Base-by-base conservation (phyloP, 2,113 vertebrate genomes). In the Laticauda colubrina region DNA sequence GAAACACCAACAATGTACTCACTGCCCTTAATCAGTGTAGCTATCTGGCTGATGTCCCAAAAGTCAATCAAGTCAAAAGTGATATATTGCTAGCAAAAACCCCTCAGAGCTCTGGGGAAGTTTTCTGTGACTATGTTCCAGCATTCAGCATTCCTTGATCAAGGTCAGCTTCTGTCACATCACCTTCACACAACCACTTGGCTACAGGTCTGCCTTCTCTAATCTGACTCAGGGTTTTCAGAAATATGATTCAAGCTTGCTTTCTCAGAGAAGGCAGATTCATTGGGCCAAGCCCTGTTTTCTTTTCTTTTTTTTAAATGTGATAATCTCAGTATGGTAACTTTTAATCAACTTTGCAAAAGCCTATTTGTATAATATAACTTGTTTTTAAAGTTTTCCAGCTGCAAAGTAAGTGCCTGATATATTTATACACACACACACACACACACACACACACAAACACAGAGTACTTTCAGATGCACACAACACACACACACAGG, bases 391-490 rank as follows among this genome's bases (percentile, higher is more conserved):
- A n/a, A 91, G 86, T 91, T 94, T 95, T 96, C 91, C 96, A 96
- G 96, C 96, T 96, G 96, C 94, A 94, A 96, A 95, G 93, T 93
- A 96, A 96, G 95, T 93, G 94, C 94, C 95, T 93, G 95, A 69
- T 15, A 14, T 69, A 69, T 34, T 69, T n/a, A 34, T 34, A 61
- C 3, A 26, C 59, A 64, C 11, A 64, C 1, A 45, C 5, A 45
- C 55, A 57, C 20, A 57, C 20, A 57, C 56, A 57, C 4, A 57
- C 24, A 57, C 5, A 57, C 5, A 61, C 3, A 29, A n/a, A 45
- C 5, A 45, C 34, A 64, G 8, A 57, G 56, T 11, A 29, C 57
- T 59, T 59, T 23, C 21, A 26, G 45, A 45, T 5, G 45, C 55
- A 57, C 20, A 57, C 20, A 23, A 57, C 56, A 57, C 4, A 57